These are phyloP conservation scores for Galerucella pusilla DNA, from an alignment of 2,888 invertebrate genomes.

Conservation along the genomic window DNA sequence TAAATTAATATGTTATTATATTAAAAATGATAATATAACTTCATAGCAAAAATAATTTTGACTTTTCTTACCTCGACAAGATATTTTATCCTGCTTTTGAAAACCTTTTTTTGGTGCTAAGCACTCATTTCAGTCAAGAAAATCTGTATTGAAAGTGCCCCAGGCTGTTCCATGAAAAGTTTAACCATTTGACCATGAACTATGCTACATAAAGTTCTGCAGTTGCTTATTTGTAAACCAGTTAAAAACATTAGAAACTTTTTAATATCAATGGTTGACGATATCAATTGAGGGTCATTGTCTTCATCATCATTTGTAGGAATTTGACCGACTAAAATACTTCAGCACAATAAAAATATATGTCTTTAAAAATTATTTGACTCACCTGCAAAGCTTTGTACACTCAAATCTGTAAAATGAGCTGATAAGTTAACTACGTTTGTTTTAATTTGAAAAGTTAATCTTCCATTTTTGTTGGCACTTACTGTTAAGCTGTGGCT, in stretches of 20 bases:
- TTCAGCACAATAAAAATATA: background rate
- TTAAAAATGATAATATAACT: too few relatives aligned
- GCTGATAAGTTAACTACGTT: slow-evolving; percentile 85
- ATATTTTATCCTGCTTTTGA: too few relatives aligned
- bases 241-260: slow-evolving; percentile 83
- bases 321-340: slow-evolving; percentile 53
- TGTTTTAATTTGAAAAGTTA: slow-evolving; percentile 81
- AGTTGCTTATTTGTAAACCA: slow-evolving; percentile 81
- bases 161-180: slow-evolving; percentile 78
- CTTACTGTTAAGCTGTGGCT: slow-evolving; percentile 77
- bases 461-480: slow-evolving; percentile 77
- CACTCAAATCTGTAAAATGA: slow-evolving; percentile 79
- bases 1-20: too few relatives aligned
- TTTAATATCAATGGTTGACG: slow-evolving; percentile 80
- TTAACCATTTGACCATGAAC: slow-evolving; percentile 79
- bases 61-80: too few relatives aligned
- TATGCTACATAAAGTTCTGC: slow-evolving; percentile 80
- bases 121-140: slow-evolving; percentile 74
- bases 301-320: slow-evolving; percentile 37
- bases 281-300: slow-evolving; percentile 65
- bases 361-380: slow-evolving; percentile 4
- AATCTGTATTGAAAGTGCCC: slow-evolving; percentile 82
- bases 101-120: background rate
- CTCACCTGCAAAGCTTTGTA: slow-evolving; percentile 71
- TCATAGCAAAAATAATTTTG: too few relatives aligned